phyloP scores from a whole-genome alignment of 2,888 invertebrate species.

The Galerucella pusilla region DNA sequence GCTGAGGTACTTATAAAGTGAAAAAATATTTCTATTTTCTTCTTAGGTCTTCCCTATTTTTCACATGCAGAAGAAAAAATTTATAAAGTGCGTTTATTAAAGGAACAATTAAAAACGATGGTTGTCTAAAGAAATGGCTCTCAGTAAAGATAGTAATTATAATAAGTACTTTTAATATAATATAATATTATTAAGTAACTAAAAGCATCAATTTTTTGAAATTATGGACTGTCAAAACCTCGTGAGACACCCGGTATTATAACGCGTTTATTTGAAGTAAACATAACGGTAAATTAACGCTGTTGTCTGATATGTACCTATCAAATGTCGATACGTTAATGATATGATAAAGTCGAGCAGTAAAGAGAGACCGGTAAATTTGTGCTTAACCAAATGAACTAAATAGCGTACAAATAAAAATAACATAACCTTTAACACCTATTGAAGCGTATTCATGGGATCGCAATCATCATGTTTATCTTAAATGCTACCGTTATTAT shows the following conservation, averaged over 20 bases:
- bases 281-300: neutral
- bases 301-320: conserved; percentile 1
- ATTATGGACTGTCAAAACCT: too few relatives aligned
- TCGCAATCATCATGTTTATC: conserved; percentile 26
- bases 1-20: too few relatives aligned
- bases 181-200: too few relatives aligned
- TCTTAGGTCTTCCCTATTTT: too few relatives aligned
- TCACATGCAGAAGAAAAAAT: too few relatives aligned
- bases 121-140: too few relatives aligned
- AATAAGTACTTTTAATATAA: too few relatives aligned
- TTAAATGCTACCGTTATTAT: conserved; percentile 36
- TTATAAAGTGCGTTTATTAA: too few relatives aligned
- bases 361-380: conserved; percentile 19
- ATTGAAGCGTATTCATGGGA: conserved; percentile 31
- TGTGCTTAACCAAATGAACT: conserved; percentile 21
- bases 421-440: conserved; percentile 34
- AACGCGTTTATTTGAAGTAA: neutral
- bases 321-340: neutral
- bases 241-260: neutral
- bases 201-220: too few relatives aligned
- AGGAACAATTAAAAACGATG: too few relatives aligned
- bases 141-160: too few relatives aligned
- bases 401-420: conserved; percentile 32
- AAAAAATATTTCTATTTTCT: too few relatives aligned
- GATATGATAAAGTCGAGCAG: neutral